Base-by-base conservation (phyloP, 1,140 invertebrate species). In the Drosophila serrata region DNA sequence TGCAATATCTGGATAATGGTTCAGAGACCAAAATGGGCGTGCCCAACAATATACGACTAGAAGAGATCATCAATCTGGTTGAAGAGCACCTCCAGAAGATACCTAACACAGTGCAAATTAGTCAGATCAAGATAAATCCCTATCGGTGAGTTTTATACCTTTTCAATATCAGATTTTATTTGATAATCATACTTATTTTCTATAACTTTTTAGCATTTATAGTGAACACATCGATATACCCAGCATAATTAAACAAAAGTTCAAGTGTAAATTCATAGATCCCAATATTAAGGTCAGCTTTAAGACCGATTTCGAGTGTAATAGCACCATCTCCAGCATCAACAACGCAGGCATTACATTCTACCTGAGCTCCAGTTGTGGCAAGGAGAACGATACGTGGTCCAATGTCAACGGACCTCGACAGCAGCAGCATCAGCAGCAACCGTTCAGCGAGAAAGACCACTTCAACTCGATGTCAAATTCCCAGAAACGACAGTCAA, bases 11-110 rank as follows among this genome's bases (percentile, higher is more conserved):
- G 33, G 7, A 60, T 9, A 29, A 39, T 17, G 46, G 40, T 2
- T 3, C 9, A 17, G n/a, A 17, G 8, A 17, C 8, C 39, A 17
- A 40, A 4, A 12, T 29, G 24, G 24, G 39, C 1, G 51, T 74
- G 15, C 69, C 79, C 3, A 9, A 57, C 6, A 35, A 90, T 31
- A 3, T 91, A 13, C 43, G 19, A 12, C 39, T 92, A 0, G 60
- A 68, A 15, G 56, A 82, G 3, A 22, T 88, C 0, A 17, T 92
- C 1, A 13, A 12, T 6, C 31, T 67, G 13, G 27, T 53, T 7
- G 17, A 45, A 31, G 35, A 78, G 22, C 58, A 80, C 24, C 3
- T 92, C 24, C 76, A 92, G 35, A 77, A 79, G 24, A 81, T 90
- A 5, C 88, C 88, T 39, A 72, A 27, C 13, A 6, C 45, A 7